Evolutionary conservation across 2,113 vertebrate genomes (phyloP), one percentile per base, ranked within the genome.

Genomic region (Carettochelys insculpta): DNA sequence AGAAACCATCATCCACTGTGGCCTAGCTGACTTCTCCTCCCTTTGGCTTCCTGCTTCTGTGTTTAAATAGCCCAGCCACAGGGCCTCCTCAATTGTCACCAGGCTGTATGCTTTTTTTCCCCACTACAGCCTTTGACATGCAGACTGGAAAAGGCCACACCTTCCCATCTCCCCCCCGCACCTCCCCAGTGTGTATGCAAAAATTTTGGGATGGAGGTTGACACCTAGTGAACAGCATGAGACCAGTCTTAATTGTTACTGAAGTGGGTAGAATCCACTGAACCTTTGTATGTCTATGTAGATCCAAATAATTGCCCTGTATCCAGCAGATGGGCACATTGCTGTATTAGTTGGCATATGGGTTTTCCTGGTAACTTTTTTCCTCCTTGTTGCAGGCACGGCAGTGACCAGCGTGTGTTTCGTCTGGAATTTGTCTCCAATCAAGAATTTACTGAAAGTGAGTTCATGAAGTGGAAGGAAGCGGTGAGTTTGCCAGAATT

Each of bases 381-480:
- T 48, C 83, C 88, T 92, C 92, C 58, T 93, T 95, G 25, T 89
- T 85, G 43, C 96, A 99, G 99, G 95, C 99, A 99, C 24, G 99
- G 99, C 53, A 99, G 94, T 34, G 99, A 99, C 97, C 98, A 98
- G 0, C 98, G 99, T 65, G 99, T 99, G 5, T 99, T 99, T 96
- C 98, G 99, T 88, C 98, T 99, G 24, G 99, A 99, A 95, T 99
- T 99, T 95, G 99, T 99, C 93, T 99, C 99, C 25, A 99, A 99
- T 98, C 99, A 99, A 91, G 99, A 99, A 92, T 99, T 99, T 89
- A 99, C 99, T 85, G 99, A 99, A 95, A 99, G 97, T 6, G 99
- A 99, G 96, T 99, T 99, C 94, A 99, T 99, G 99, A 99, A 99
- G 96, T 99, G 99, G 99, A 99, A 99, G 96, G 99, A 99, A 96